Conservation (phyloP, 2,888 invertebrate species). For the Schizaphis graminum region DNA sequence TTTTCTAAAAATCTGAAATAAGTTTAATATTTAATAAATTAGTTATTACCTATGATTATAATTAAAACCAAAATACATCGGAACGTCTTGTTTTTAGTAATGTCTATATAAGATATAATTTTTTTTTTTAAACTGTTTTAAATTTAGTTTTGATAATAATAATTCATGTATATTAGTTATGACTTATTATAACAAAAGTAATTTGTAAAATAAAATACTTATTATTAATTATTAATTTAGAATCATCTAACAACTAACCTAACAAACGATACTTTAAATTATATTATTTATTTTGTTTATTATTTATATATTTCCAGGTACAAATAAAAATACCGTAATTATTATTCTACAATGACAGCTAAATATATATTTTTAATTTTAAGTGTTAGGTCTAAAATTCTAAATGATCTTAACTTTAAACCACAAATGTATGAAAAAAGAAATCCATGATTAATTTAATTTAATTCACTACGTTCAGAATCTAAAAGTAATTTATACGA, state of each 20-base stretch:
- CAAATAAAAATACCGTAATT: not conserved
- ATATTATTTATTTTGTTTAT: not conserved
- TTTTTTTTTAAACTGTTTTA: no score
- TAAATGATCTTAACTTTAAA: not conserved
- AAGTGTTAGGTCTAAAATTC: not conserved
- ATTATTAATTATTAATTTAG: not conserved
- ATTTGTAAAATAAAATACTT: not conserved
- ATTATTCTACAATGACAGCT: not conserved
- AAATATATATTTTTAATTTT: no score
- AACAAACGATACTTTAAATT: not conserved
- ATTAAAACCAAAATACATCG: not conserved
- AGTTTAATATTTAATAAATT: not conserved
- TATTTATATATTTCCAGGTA: not conserved
- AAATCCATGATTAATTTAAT: no score
- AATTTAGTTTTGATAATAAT: no score
- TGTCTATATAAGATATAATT: no score
- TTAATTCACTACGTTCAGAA: no score
- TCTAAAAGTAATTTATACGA: no score
- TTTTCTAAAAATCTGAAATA: constrained; percentile 39
- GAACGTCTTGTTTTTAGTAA: not conserved
- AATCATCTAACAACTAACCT: not conserved
- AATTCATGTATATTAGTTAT: no score
- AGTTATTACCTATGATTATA: not conserved
- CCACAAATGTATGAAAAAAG: not conserved
- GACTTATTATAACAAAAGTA: no score